These are phyloP conservation scores for Ceuthmochares aereus DNA, from an alignment of 2,113 vertebrate species.

Conservation along the genomic window DNA sequence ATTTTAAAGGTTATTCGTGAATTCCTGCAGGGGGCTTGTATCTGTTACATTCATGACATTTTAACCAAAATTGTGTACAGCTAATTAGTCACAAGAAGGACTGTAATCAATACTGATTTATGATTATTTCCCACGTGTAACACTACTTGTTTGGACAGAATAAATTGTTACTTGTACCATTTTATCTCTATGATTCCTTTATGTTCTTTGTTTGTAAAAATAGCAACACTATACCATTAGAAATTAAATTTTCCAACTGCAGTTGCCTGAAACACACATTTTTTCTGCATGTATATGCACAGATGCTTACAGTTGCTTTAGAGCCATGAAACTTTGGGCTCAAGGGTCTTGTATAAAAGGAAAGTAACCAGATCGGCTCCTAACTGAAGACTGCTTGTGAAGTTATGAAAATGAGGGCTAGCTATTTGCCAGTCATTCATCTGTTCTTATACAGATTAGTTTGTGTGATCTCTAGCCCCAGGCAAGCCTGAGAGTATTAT, in stretches of 20 bases:
- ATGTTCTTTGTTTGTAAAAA: neutral
- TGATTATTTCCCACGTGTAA: neutral
- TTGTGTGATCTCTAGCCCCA: constrained; percentile 38
- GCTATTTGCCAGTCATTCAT: constrained; percentile 32
- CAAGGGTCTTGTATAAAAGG: neutral
- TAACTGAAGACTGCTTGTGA: constrained; percentile 16
- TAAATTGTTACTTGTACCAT: neutral
- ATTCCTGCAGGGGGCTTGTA: neutral
- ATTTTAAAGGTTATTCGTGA: neutral
- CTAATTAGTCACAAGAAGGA: constrained; percentile 29
- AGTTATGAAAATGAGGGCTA: constrained; percentile 27
- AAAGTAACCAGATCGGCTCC: neutral
- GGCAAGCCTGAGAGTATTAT: neutral
- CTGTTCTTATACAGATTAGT: constrained; percentile 39
- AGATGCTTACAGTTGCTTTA: neutral
- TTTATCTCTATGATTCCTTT: neutral
- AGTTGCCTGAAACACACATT: neutral
- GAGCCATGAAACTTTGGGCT: neutral
- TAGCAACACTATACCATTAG: neutral
- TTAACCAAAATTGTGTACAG: constrained; percentile 1
- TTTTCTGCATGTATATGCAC: neutral
- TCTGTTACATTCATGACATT: neutral
- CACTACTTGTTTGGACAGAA: neutral
- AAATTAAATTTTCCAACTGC: neutral
- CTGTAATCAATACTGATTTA: constrained; percentile 33